Evolutionary conservation across 2,113 vertebrate genomes (phyloP).

Genomic region (Phrynocephalus versicolor): DNA sequence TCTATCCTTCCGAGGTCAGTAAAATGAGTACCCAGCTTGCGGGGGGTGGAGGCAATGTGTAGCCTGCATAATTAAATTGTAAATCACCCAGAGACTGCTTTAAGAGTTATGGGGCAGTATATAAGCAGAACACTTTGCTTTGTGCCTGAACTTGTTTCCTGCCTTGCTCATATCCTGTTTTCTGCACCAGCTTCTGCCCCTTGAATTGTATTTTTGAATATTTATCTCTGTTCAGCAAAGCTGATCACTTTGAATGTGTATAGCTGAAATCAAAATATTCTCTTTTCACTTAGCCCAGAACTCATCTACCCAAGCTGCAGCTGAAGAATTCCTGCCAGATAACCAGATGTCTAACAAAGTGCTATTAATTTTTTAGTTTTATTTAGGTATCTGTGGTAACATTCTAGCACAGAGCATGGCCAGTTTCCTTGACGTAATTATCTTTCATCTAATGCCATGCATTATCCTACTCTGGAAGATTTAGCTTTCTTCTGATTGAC

Average conservation of each 20-base stretch:
- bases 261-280: neutral
- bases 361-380: neutral
- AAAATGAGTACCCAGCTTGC: too few species aligned
- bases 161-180: neutral
- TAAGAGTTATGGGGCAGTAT: too few species aligned
- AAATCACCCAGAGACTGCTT: too few species aligned
- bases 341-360: neutral
- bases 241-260: neutral
- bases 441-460: conserved; percentile 8
- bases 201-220: neutral
- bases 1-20: too few species aligned
- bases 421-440: neutral
- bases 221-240: neutral
- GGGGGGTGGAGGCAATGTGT: too few species aligned
- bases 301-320: too few species aligned
- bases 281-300: neutral
- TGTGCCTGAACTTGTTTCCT: neutral
- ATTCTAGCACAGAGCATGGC: neutral
- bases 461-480: neutral
- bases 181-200: too few species aligned
- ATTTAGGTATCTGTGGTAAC: neutral
- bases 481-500: fast-evolving
- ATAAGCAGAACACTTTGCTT: too few species aligned
- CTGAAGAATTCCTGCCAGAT: neutral
- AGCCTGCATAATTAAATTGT: too few species aligned